A percentile compares a stretch with the other conserved stretches of the same genome.
phyloP scores from a whole-genome alignment of 2,888 invertebrate species.

The Eupeodes luniger region DNA sequence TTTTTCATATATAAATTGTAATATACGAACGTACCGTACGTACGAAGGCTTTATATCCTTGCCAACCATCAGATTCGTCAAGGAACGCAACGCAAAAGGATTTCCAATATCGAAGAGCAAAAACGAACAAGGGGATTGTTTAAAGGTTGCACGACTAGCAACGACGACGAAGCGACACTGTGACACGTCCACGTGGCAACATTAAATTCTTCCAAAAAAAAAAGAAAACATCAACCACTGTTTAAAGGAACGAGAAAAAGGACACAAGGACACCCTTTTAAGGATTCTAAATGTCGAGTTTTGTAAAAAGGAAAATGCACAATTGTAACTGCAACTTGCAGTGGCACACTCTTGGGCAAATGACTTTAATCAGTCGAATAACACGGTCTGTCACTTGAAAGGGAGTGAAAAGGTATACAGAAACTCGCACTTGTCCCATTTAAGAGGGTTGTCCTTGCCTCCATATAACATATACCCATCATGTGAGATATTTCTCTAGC shows the following conservation, averaged over 20 bases:
- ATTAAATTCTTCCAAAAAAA: conserved; percentile 59
- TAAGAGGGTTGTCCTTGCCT: conserved; percentile 17
- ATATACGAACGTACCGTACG: no score
- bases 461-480: neutral
- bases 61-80: conserved; percentile 60
- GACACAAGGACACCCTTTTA: conserved; percentile 35
- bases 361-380: conserved; percentile 62
- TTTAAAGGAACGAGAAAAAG: neutral
- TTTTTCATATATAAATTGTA: neutral
- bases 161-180: neutral
- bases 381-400: conserved; percentile 48
- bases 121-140: conserved; percentile 70
- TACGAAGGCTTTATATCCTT: conserved; percentile 3
- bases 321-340: conserved; percentile 45
- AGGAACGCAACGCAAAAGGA: conserved; percentile 59
- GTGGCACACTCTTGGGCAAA: conserved; percentile 68
- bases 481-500: neutral
- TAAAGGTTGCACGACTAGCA: conserved; percentile 36
- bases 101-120: conserved; percentile 62
- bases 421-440: conserved; percentile 55
- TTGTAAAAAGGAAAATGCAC: conserved; percentile 42
- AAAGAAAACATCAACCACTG: conserved; percentile 43
- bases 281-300: conserved; percentile 63
- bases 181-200: conserved; percentile 68
- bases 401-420: conserved; percentile 48